Evolutionary conservation across 2,113 vertebrate species (phyloP).

Genomic region (Triplophysa dalaica): DNA sequence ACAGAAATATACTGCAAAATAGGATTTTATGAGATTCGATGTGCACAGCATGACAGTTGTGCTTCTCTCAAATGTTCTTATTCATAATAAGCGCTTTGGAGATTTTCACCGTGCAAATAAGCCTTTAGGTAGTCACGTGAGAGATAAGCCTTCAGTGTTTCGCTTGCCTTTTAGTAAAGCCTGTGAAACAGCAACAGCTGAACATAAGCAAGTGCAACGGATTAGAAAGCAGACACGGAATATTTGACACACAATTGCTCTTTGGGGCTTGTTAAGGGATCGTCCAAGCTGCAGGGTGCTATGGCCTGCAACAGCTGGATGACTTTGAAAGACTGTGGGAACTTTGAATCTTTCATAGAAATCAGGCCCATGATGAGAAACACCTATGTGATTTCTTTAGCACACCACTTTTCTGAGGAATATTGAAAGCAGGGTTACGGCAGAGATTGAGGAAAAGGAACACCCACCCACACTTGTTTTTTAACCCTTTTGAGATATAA

Average conservation of each 20-base stretch:
- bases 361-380: conserved; percentile 36
- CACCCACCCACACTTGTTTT: neutral
- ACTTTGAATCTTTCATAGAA: conserved; percentile 20
- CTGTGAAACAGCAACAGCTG: neutral
- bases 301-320: conserved; percentile 40
- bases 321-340: conserved; percentile 13
- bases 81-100: neutral
- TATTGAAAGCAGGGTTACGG: neutral
- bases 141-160: conserved; percentile 24
- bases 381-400: conserved; percentile 15
- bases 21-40: too few relatives aligned
- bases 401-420: neutral
- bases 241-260: neutral
- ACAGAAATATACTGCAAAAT: neutral
- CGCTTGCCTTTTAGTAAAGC: neutral
- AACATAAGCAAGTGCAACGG: neutral
- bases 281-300: conserved; percentile 9
- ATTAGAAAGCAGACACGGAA: neutral
- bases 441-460: neutral
- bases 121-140: neutral
- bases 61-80: too few relatives aligned
- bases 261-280: neutral
- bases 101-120: neutral
- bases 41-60: too few relatives aligned
- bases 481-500: neutral